Evolutionary conservation across 2,113 vertebrate genomes (phyloP), one percentile per base, ranked within the genome.

Genomic region (Cryptomyrus ogoouensis): DNA sequence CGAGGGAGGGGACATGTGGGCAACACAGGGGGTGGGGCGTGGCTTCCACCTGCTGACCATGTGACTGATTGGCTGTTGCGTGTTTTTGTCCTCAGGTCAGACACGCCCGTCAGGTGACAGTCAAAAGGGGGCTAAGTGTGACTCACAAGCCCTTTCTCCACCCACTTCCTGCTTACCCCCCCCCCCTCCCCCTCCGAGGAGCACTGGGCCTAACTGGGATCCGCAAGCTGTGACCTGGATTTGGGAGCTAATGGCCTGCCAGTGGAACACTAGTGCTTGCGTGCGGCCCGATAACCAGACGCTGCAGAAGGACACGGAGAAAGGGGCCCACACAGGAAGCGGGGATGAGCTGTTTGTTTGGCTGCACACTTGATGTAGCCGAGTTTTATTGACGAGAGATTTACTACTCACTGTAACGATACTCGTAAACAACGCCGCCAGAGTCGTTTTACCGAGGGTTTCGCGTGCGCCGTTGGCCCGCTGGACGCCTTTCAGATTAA

Each of bases 321-420:
- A 21, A 52, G 85, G 24, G 31, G n/a, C 53, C 62, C 52, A 42
- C 39, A 24, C 90, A 84, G 42, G n/a, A 47, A 49, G 31, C n/a
- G 35, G 52, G 49, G 62, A 84, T 74, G 9, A 42, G 35, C 12
- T 66, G 50, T 70, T 83, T 83, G 66, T 90, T 56, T 88, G 52
- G 70, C 70, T 66, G n/a, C 31, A 50, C n/a, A 50, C n/a, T 87
- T 47, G 49, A 56, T 87, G 49, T 87, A 17, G 50, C 50, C 0
- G 50, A n/a, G 3, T 87, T 56, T 87, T 56, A 87, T 87, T 56
- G 85, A 87, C 85, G 21, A 1, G 85, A n/a, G 85, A 87, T 87
- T 87, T 87, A 87, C 85, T 53, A 35, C 50, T n/a, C 27, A 53
- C 50, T 56, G n/a, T 53, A 87, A 87, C 31, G 1, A 13, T 56